Evolutionary conservation across 2,888 invertebrate genomes (phyloP).

Genomic region (Drosophila buzzatii): DNA sequence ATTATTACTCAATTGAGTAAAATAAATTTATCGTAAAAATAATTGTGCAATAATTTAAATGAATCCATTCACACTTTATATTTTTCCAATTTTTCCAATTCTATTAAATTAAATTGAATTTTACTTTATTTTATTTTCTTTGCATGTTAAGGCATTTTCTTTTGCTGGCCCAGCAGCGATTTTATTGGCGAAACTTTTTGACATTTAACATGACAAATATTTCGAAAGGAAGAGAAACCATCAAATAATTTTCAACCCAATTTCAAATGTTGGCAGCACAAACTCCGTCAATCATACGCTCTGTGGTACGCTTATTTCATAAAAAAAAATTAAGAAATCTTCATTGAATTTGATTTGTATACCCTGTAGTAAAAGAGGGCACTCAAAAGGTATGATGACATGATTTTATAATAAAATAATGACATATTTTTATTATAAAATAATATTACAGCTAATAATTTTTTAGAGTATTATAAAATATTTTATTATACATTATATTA

Average conservation of each 20-base stretch:
- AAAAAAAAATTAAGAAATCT: constrained; percentile 1
- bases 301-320: constrained; percentile 15
- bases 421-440: no score
- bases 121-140: constrained; percentile 14
- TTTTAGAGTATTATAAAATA: no score
- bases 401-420: no score
- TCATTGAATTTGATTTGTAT: constrained; percentile 31
- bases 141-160: not conserved
- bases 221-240: constrained; percentile 2
- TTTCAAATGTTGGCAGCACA: constrained; percentile 23
- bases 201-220: constrained; percentile 37
- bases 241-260: constrained; percentile 36
- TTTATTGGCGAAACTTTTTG: constrained; percentile 51
- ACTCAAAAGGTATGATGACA: not conserved
- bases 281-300: constrained; percentile 64
- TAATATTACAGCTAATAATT: no score
- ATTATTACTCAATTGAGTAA: no score
- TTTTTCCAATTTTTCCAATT: no score
- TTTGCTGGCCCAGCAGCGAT: not conserved
- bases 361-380: not conserved
- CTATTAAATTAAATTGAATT: not conserved
- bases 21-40: not conserved
- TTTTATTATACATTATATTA: no score
- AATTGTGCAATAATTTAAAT: not conserved
- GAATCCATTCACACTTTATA: not conserved